Evolutionary conservation across 2,797 vertebrate species (phyloP), one percentile per base, ranked within the genome.

Genomic region (Alauda arvensis): DNA sequence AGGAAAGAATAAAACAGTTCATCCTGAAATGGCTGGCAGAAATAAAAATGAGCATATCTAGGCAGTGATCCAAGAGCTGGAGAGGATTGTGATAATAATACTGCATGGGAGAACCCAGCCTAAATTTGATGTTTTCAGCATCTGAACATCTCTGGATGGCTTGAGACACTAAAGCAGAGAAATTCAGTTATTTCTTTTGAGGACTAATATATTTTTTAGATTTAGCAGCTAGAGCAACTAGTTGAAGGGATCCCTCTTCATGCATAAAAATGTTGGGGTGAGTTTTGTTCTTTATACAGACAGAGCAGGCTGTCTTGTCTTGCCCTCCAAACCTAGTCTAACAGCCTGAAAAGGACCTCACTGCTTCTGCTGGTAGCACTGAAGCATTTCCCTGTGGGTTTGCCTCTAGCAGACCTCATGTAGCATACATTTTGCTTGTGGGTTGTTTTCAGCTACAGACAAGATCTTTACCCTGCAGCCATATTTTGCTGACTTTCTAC

Each of bases 11-110:
- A 66, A 87, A 90, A 51, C 31, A 81, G 39, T 77, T 87, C 17
- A 43, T 83, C 34, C 57, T 83, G 71, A 84, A 93, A 79, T 82
- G 77, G 40, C 53, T 87, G 42, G 40, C 79, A 89, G 70, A 91
- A 93, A 63, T 74, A 33, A 89, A 91, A 90, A 78, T 89, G 60
- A 77, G 45, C 67, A 31, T 52, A 71, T 61, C 71, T 71, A 77
- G 74, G 81, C 76, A 89, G 48, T 45, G 55, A 56, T 91, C 74
- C 70, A 91, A 52, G 69, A 75, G 17, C 12, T 82, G 57, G 49
- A 83, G 31, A 82, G 29, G 42, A 45, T 31, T 62, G 34, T 78
- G 65, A 15, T 45, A 15, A 26, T 72, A 70, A 55, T 52, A n/a
- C 43, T 60, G 4, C 40, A 20, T 72, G 66, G 34, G 68, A 85